phyloP scores from a whole-genome alignment of 2,797 vertebrate species.

The Gambusia yucatana region DNA sequence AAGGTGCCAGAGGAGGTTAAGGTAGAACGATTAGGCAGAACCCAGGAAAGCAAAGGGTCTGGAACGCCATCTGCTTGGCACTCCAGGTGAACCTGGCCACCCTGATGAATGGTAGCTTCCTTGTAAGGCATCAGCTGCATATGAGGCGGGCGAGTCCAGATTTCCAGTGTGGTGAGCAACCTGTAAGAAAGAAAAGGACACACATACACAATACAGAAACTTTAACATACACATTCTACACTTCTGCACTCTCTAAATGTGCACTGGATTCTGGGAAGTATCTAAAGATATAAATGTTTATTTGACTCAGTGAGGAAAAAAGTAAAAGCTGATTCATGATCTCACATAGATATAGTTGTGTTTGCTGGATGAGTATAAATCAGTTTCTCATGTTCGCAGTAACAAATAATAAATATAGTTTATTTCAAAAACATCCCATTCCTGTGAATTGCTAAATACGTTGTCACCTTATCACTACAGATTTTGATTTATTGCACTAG shows the following conservation, averaged over 20 bases:
- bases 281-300: not conserved
- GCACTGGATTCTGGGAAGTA: not conserved
- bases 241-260: not conserved
- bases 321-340: not conserved
- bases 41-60: constrained; percentile 89
- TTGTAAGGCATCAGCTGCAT: constrained; percentile 82
- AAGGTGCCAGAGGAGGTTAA: constrained; percentile 75
- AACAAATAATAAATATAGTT: not conserved
- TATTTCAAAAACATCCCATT: not conserved
- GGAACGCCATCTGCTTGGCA: constrained; percentile 89
- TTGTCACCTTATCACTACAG: not conserved
- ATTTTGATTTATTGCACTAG: not conserved
- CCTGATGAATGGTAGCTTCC: constrained; percentile 88
- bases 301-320: not conserved
- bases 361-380: not conserved
- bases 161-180: constrained; percentile 81
- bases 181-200: constrained; percentile 53
- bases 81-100: constrained; percentile 84
- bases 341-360: not conserved
- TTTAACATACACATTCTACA: not conserved
- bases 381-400: not conserved
- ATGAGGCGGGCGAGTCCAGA: constrained; percentile 86
- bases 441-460: not conserved
- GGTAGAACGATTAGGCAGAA: constrained; percentile 86
- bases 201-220: not conserved